Conservation (phyloP, 1,140 invertebrate genomes). For the Trachymyrmex septentrionalis region DNA sequence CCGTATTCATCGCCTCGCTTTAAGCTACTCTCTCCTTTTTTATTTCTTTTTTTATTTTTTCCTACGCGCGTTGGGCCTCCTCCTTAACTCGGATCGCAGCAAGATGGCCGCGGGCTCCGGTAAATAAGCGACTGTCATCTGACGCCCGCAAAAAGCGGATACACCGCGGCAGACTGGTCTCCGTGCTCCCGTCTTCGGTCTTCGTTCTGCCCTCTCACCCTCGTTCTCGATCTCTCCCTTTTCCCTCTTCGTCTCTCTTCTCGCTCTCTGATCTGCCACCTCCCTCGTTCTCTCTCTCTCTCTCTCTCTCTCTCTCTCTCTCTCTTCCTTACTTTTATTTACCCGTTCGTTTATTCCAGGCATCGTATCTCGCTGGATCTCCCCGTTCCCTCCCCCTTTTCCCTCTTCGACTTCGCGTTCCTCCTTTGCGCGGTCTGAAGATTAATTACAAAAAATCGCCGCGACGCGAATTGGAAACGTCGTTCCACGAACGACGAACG, state of each 20-base stretch:
- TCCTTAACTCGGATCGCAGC: conserved; percentile 84
- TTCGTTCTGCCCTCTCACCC: conserved; percentile 53
- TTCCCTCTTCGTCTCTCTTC: conserved; percentile 20
- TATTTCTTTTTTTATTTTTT: conserved; percentile 63
- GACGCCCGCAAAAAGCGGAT: conserved; percentile 86
- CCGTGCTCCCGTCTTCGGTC: conserved; percentile 61
- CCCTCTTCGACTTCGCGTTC: conserved; percentile 69
- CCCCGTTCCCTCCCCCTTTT: conserved; percentile 2
- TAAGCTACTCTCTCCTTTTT: conserved; percentile 44
- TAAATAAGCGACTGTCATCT: conserved; percentile 87
- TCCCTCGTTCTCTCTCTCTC: conserved; percentile 6
- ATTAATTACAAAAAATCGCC: conserved; percentile 83
- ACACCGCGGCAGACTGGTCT: conserved; percentile 83
- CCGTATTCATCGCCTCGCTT: conserved; percentile 67
- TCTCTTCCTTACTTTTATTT: conserved; percentile 57
- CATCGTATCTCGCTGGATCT: conserved; percentile 46
- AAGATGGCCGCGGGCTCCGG: conserved; percentile 85
- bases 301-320: background rate
- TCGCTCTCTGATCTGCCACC: conserved; percentile 19
- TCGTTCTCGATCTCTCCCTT: conserved; percentile 67
- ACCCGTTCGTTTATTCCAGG: conserved; percentile 63
- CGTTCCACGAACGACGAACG: conserved; percentile 79
- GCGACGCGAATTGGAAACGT: conserved; percentile 83
- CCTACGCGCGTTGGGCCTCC: conserved; percentile 71
- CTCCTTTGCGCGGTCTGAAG: conserved; percentile 78